Base-by-base conservation (phyloP, 2,888 invertebrate species). In the Perithous albicinctus region DNA sequence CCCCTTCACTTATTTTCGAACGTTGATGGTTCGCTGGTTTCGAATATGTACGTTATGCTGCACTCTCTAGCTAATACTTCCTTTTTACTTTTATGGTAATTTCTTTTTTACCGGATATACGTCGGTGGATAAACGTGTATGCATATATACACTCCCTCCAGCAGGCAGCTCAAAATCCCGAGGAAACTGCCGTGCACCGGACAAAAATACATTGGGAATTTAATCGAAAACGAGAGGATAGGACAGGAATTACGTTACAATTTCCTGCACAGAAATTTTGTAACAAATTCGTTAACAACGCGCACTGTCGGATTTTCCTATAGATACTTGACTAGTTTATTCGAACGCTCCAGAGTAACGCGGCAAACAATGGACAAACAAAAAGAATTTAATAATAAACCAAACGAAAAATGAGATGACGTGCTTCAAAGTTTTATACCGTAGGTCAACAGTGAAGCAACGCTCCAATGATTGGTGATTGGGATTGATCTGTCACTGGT, bases 211-310 rank as follows among this genome's bases (percentile, higher is more conserved):
- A 48, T 74, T n/a, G 32, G 48, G 32, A 63, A 67, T 64, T 74
- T 79, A 67, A 79, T 78, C 43, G 66, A 32, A 63, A 64, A 43
- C 56, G 72, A 32, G 23, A 23, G 32, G 32, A 29, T 51, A 12
- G 46, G 63, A 32, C 29, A 38, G 15, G 56, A 43, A 66, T 63
- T 72, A 43, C 72, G 41, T 66, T 23, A 73, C 73, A 78, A 78
- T 78, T 73, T 72, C 73, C 78, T 41, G 56, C 12, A 4, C 56
- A 73, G 73, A 78, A 78, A 78, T 72, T 70, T 78, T 43, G 15
- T 35, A 48, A 66, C n/a, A 73, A 78, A 66, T 78, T 46, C 56
- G 26, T 78, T 66, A 46, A 56, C 35, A 56, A 56, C 20, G 8
- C 56, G 29, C 10, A n/a, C 43, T n/a, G 15, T 35, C n/a, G 23